phyloP scores from a whole-genome alignment of 1,140 invertebrate genomes.

The Lucilia sericata region DNA sequence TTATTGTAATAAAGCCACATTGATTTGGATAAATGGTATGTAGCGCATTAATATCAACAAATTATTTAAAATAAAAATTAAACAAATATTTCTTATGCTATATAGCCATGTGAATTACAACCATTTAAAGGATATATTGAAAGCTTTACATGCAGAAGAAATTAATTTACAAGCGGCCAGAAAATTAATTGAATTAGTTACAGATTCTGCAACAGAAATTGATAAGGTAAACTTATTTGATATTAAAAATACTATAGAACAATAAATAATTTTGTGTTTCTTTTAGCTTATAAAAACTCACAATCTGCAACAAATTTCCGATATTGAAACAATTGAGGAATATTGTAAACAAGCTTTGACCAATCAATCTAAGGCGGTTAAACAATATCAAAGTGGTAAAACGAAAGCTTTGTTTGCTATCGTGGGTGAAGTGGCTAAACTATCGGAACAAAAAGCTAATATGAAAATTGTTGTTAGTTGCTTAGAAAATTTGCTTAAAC shows the following conservation, averaged over 20 bases:
- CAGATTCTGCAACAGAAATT: conserved; percentile 70
- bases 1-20: conserved; percentile 74
- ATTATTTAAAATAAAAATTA: not conserved
- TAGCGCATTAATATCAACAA: not conserved
- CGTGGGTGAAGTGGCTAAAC: conserved; percentile 72
- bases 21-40: conserved; percentile 70
- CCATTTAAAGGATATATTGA: conserved; percentile 73
- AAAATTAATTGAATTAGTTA: conserved; percentile 57
- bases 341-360: conserved; percentile 74
- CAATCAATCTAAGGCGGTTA: conserved; percentile 77
- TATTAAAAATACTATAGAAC: not conserved
- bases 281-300: conserved; percentile 74
- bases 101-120: conserved; percentile 61
- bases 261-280: not conserved
- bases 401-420: conserved; percentile 76
- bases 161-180: conserved; percentile 74
- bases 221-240: conserved; percentile 50
- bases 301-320: conserved; percentile 75
- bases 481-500: conserved; percentile 73
- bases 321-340: conserved; percentile 72
- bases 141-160: conserved; percentile 70
- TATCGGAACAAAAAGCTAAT: conserved; percentile 74
- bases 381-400: conserved; percentile 78
- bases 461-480: conserved; percentile 74
- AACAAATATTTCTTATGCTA: not conserved